Base-by-base conservation (phyloP, 2,797 vertebrate genomes). In the Pygocentrus nattereri region DNA sequence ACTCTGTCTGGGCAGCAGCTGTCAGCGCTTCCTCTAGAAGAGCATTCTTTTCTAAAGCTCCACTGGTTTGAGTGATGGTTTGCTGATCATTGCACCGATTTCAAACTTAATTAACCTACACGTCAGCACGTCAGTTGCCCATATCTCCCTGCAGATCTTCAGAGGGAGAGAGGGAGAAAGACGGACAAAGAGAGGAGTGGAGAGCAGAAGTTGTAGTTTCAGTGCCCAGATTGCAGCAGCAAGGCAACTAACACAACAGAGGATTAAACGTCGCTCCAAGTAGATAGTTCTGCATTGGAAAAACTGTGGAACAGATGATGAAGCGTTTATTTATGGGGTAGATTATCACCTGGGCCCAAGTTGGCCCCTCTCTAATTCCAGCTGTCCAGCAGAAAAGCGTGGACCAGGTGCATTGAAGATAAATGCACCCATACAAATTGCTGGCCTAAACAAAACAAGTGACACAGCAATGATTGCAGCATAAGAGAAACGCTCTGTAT, bases 31-130 rank as follows among this genome's bases (percentile, higher is more conserved):
- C 47, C 27, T 15, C 23, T 61, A 25, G 30, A 62, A 38, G 11
- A 30, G 41, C 8, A 2, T 16, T 49, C 38, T 44, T 21, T 50
- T 72, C 44, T 21, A 47, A 52, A 76, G 34, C 23, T 31, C 74
- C 38, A n/a, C 72, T 52, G 0, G 44, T 54, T 73, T 90, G 91
- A 93, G 80, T 91, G 92, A 88, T 92, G 87, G 88, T 78, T 82
- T 76, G 58, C 90, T 89, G 91, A 94, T 95, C 91, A 92, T 93
- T 88, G 84, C 86, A 68, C 85, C 38, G 90, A 93, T 94, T 94
- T 91, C 89, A 91, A 91, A 93, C 88, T 91, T 94, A 94, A 95
- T 95, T 95, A 94, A 93, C 92, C 90, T 62, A 80, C 85, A 82
- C 86, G 87, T 88, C 88, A 21, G 75, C 81, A 85, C 80, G 56